phyloP scores from a whole-genome alignment of 2,113 vertebrate genomes.

The Indicator indicator region DNA sequence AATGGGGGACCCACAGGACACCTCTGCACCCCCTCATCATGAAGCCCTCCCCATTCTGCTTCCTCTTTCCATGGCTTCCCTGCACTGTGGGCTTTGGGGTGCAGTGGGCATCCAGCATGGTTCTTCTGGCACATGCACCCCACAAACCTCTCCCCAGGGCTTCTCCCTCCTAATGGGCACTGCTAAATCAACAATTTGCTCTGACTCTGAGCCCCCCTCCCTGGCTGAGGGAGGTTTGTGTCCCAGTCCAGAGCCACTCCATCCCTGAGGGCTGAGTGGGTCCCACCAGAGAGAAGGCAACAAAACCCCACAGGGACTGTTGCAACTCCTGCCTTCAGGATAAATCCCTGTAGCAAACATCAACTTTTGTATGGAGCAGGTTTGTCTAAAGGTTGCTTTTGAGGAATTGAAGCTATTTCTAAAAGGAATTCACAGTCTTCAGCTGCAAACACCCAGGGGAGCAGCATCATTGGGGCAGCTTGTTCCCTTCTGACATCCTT shows the following conservation, averaged over 20 bases:
- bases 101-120: fast-evolving
- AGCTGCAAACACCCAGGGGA: background rate
- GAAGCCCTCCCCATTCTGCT: background rate
- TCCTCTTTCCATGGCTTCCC: background rate
- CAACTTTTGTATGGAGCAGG: fast-evolving
- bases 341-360: fast-evolving
- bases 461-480: background rate
- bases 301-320: background rate
- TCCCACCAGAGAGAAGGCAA: fast-evolving
- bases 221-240: fast-evolving
- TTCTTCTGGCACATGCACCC: background rate
- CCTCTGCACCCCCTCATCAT: background rate
- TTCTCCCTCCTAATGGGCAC: fast-evolving
- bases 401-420: background rate
- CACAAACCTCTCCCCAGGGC: fast-evolving
- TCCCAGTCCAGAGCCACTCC: background rate
- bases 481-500: background rate
- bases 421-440: background rate
- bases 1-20: fast-evolving
- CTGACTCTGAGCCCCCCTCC: background rate
- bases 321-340: background rate
- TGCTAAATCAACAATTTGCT: background rate
- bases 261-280: fast-evolving
- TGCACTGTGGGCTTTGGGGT: background rate
- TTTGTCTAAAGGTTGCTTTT: background rate